Percentiles rank a stretch among this genome's conserved stretches.
phyloP scores from a whole-genome alignment of 2,113 vertebrate species.

The Odontesthes bonariensis region DNA sequence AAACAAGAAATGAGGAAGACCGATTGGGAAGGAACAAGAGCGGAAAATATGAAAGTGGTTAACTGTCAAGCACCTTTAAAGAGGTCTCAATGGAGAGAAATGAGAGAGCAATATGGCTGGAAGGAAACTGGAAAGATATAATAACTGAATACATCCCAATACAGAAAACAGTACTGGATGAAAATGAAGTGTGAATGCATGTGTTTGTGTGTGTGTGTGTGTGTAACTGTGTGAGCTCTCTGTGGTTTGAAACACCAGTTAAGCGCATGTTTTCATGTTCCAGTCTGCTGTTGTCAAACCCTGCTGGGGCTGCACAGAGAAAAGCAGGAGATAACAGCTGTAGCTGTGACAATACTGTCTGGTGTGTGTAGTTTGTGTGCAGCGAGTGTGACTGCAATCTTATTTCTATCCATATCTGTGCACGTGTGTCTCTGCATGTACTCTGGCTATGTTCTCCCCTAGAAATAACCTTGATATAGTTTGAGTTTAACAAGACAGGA shows the following conservation, averaged over 20 bases:
- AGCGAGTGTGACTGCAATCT: neutral
- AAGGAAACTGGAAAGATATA: neutral
- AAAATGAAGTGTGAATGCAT: neutral
- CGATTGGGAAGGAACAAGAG: neutral
- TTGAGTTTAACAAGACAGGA: neutral
- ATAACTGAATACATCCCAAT: neutral
- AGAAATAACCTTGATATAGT: neutral
- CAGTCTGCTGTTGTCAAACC: conserved; percentile 54
- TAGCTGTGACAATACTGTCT: neutral
- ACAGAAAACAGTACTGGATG: conserved; percentile 3
- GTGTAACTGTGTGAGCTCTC: conserved; percentile 33
- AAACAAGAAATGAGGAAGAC: neutral
- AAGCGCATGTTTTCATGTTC: conserved; percentile 47
- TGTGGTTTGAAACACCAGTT: conserved; percentile 46
- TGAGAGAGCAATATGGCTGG: neutral
- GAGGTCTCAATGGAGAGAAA: conserved; percentile 28
- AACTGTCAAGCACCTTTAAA: conserved; percentile 34
- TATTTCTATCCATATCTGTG: neutral
- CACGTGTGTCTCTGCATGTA: neutral
- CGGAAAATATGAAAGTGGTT: neutral
- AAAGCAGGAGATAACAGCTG: conserved; percentile 36
- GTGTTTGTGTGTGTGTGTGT: too few relatives aligned
- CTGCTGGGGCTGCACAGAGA: conserved; percentile 48
- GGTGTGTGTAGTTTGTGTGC: neutral
- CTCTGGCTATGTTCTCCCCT: neutral